A percentile compares a stretch with the other conserved stretches of the same genome.
Evolutionary conservation across 2,888 invertebrate genomes (phyloP).

Genomic region (Gnatocerus cornutus): DNA sequence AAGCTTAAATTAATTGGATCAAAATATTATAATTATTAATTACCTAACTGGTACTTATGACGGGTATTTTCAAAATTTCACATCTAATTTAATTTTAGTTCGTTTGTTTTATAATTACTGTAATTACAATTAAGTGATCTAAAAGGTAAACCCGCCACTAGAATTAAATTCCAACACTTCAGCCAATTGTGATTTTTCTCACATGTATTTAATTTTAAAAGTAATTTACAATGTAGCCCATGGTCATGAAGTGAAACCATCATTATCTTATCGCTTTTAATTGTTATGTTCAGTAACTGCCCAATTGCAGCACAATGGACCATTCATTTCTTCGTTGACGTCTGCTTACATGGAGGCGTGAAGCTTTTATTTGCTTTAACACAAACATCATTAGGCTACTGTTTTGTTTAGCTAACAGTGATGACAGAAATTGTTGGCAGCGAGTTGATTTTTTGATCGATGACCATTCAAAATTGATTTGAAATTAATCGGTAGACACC

Average conservation of each 20-base stretch:
- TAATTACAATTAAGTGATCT: too few species aligned
- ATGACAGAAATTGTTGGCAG: too few species aligned
- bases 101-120: too few species aligned
- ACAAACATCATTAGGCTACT: constrained; percentile 13
- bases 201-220: constrained; percentile 21
- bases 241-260: constrained; percentile 40
- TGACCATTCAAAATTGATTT: too few species aligned
- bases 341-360: constrained; percentile 11
- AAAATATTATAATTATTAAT: too few species aligned
- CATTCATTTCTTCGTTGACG: constrained; percentile 22
- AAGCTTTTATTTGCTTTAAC: constrained; percentile 29
- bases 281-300: constrained; percentile 27
- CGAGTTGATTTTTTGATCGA: too few species aligned
- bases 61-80: too few species aligned
- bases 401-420: neutral
- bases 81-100: too few species aligned
- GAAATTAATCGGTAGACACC: too few species aligned
- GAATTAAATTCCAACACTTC: neutral
- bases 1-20: too few species aligned
- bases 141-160: neutral
- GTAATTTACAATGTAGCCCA: constrained; percentile 46
- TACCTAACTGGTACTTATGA: too few species aligned
- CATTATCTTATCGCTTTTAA: constrained; percentile 40
- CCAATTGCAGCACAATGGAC: constrained; percentile 42
- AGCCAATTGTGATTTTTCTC: constrained; percentile 18